A percentile compares a stretch with the other conserved stretches of the same genome.
These are phyloP conservation scores for Melanargia galathea DNA, from an alignment of 2,888 invertebrate genomes.

Conservation along the genomic window DNA sequence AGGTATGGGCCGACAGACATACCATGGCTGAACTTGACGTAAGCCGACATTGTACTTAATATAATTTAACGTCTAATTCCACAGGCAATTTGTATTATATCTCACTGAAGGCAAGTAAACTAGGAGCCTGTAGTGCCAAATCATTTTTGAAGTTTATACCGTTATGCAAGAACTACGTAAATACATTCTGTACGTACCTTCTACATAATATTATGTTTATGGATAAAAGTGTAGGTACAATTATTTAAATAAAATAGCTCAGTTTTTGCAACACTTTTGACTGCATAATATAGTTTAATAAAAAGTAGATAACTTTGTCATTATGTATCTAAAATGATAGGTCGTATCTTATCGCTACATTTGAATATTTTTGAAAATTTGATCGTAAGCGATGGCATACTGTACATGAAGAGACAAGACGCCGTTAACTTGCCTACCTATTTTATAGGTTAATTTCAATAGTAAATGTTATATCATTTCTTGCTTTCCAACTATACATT, in stretches of 20 bases:
- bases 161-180: constrained; percentile 54
- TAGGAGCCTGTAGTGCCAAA: constrained; percentile 41
- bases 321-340: too few species aligned
- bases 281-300: background rate
- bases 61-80: constrained; percentile 49
- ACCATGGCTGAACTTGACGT: constrained; percentile 44
- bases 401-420: background rate
- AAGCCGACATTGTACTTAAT: constrained; percentile 41
- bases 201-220: constrained; percentile 49
- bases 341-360: too few species aligned
- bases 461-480: background rate
- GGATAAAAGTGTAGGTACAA: constrained; percentile 55
- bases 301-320: background rate
- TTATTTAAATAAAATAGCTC: constrained; percentile 39
- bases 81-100: constrained; percentile 44
- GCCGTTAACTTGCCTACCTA: background rate
- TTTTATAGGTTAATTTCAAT: too few species aligned
- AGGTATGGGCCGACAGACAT: constrained; percentile 48
- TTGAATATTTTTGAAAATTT: too few species aligned
- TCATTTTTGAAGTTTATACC: constrained; percentile 47
- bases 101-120: constrained; percentile 25
- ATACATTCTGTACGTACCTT: constrained; percentile 42
- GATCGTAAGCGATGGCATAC: too few species aligned
- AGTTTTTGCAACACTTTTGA: constrained; percentile 31
- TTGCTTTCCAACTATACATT: background rate